Base-by-base conservation (phyloP, 2,888 invertebrate species). In the Panopea generosa region DNA sequence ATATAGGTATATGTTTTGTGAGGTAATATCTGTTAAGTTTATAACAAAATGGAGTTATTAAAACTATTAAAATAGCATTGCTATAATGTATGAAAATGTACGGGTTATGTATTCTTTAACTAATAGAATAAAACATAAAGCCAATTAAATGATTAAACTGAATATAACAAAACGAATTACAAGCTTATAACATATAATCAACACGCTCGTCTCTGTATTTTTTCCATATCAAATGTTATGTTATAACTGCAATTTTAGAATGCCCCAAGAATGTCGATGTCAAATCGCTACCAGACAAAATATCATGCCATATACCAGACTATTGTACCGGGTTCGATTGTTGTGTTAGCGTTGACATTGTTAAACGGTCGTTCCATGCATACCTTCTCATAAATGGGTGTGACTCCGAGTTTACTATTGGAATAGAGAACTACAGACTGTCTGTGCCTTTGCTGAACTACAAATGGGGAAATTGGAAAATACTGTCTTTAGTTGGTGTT, bases 251-350 rank as follows among this genome's bases (percentile, higher is more conserved):
- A n/a, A 40, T 71, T 75, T 2, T 61, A 84, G 84, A 72, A 40
- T 84, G 83, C 59, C 72, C 78, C 0, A 47, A 60, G n/a, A 18
- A 26, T 11, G 53, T 77, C 24, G 52, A 65, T 16, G 47, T 78
- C 1, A 77, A 69, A 11, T 24, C 43, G 9, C 80, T 86, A n/a
- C 72, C 78, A 3, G 62, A 65, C 16, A 53, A 57, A 18, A 47
- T 85, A 20, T 71, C 82, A 1, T 85, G 87, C 56, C 67, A 80
- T 43, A 56, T 86, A 22, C 77, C 83, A 2, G 74, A 76, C 53
- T 77, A 77, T 66, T 87, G 87, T 38, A 78, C 84, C 2, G 84
- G 84, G 3, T 71, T 87, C 14, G 81, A 84, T 20, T 87, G 86
- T 55, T 87, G 87, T 77, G 60, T 83, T 16, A 59, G 77, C 47